Evolutionary conservation across 2,888 invertebrate genomes (phyloP).

Genomic region (Noctuana brunneofusca): DNA sequence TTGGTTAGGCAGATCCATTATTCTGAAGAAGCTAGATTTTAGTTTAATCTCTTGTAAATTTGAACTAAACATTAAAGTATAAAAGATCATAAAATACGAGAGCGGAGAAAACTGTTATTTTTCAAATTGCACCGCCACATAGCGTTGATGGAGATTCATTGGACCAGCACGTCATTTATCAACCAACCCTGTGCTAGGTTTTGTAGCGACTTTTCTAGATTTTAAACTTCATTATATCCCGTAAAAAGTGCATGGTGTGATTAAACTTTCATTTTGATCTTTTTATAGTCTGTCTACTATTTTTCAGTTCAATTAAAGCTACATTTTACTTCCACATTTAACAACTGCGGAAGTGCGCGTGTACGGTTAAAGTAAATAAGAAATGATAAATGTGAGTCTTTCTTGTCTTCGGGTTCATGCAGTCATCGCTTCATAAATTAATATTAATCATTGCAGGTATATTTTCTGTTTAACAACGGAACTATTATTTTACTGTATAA

Average conservation of each 20-base stretch:
- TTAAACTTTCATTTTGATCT: constrained; percentile 57
- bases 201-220: constrained; percentile 60
- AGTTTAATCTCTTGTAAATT: constrained; percentile 19
- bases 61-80: constrained; percentile 22
- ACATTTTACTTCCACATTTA: constrained; percentile 25
- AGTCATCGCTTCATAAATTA: not conserved
- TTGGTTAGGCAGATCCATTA: constrained; percentile 30
- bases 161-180: constrained; percentile 73
- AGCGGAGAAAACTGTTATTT: constrained; percentile 60
- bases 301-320: constrained; percentile 34
- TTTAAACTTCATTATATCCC: constrained; percentile 63
- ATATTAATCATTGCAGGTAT: not conserved
- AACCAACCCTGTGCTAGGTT: constrained; percentile 65
- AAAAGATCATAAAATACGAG: constrained; percentile 45
- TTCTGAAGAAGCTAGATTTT: constrained; percentile 15
- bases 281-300: constrained; percentile 43
- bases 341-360: constrained; percentile 13
- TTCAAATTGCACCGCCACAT: constrained; percentile 63
- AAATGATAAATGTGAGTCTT: constrained; percentile 24
- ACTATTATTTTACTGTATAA: too few relatives aligned
- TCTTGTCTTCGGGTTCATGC: constrained; percentile 10
- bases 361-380: constrained; percentile 21
- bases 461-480: too few relatives aligned
- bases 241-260: constrained; percentile 57
- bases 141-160: constrained; percentile 76